These are phyloP conservation scores for Nannoperca obscura DNA, from an alignment of 2,797 vertebrate genomes.

Conservation along the genomic window DNA sequence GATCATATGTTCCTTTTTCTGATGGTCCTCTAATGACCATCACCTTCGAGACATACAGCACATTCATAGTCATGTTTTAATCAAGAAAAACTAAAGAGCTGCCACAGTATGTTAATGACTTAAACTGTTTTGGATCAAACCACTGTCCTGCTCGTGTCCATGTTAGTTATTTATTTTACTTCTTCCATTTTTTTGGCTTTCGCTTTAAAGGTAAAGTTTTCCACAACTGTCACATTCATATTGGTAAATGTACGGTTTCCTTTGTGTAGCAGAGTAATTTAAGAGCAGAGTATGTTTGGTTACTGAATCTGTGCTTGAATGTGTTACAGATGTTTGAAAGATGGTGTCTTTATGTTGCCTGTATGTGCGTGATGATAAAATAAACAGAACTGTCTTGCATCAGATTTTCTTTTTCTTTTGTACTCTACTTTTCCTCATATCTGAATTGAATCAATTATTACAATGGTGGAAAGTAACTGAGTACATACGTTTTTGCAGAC, in stretches of 20 bases:
- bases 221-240: slow-evolving; percentile 41
- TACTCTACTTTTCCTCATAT: not conserved
- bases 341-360: slow-evolving; percentile 37
- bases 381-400: slow-evolving; percentile 43
- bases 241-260: slow-evolving; percentile 20
- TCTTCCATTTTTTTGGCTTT: slow-evolving; percentile 36
- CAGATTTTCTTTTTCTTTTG: not conserved
- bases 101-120: slow-evolving; percentile 77
- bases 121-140: slow-evolving; percentile 87
- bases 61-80: slow-evolving; percentile 24
- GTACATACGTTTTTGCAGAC: not conserved
- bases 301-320: slow-evolving; percentile 37
- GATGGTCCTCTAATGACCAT: not conserved
- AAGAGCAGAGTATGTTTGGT: slow-evolving; percentile 60
- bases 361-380: slow-evolving; percentile 58
- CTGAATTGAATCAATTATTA: not conserved
- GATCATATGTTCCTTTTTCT: not conserved
- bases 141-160: slow-evolving; percentile 80
- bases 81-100: slow-evolving; percentile 44
- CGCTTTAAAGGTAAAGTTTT: slow-evolving; percentile 32
- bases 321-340: slow-evolving; percentile 52
- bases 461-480: not conserved
- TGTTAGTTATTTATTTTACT: slow-evolving; percentile 79
- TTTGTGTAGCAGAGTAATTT: slow-evolving; percentile 61
- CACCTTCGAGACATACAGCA: not conserved